Percentiles rank a stretch among this genome's conserved stretches.
These are phyloP conservation scores for Salmo trutta DNA, from an alignment of 2,797 vertebrate species.

Conservation along the genomic window DNA sequence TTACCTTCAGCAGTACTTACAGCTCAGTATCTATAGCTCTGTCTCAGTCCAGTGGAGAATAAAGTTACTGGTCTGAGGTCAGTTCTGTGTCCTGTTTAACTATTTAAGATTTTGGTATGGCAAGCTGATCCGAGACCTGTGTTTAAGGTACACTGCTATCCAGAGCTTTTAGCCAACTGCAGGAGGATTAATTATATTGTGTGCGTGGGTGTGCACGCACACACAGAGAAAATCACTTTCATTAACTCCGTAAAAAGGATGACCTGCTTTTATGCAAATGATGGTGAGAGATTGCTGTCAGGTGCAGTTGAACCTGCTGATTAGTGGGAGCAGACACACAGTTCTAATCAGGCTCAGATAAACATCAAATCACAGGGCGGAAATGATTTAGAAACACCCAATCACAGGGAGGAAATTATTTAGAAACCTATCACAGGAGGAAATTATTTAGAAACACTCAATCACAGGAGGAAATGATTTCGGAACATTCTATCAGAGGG, in stretches of 20 bases:
- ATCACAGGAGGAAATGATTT: too few relatives aligned
- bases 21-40: constrained; percentile 58
- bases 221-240: constrained; percentile 17
- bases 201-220: not conserved
- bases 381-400: constrained; percentile 22
- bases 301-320: constrained; percentile 43
- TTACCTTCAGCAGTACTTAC: constrained; percentile 72
- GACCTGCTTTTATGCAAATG: constrained; percentile 54
- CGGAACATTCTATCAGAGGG: too few relatives aligned
- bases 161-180: not conserved
- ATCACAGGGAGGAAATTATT: too few relatives aligned
- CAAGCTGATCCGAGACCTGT: constrained; percentile 36
- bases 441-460: too few relatives aligned
- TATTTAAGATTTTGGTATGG: constrained; percentile 17
- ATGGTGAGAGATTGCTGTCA: constrained; percentile 40
- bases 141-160: constrained; percentile 21
- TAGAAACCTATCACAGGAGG: constrained; percentile 13
- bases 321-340: constrained; percentile 25
- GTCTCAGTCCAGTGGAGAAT: constrained; percentile 44
- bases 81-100: not conserved
- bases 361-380: constrained; percentile 3
- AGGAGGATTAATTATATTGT: constrained; percentile 1
- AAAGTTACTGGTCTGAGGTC: not conserved
- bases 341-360: constrained; percentile 2
- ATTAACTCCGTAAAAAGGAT: constrained; percentile 34